A percentile compares a stretch with the other conserved stretches of the same genome.
Conservation (phyloP, 37 sponge, comb jelly and placozoan genomes). For the Bolinopsis microptera region DNA sequence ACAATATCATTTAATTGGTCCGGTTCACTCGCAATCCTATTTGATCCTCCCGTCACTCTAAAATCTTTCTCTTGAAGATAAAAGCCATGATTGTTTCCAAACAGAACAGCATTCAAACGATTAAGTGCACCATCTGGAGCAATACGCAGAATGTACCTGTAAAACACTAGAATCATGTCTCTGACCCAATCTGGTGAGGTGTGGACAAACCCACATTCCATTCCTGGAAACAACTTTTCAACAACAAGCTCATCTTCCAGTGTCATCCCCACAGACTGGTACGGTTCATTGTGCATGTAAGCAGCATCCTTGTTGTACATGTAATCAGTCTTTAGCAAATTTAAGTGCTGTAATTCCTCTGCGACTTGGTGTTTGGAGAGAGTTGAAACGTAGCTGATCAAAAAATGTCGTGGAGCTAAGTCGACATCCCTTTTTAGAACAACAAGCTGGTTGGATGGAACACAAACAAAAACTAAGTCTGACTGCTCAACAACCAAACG, state of each 20-base stretch:
- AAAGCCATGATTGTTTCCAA: background rate
- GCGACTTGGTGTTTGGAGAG: background rate
- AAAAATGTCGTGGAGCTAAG: background rate
- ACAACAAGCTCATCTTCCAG: conserved; percentile 1
- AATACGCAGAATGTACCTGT: background rate
- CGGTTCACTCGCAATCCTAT: background rate
- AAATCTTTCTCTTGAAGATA: conserved; percentile 18
- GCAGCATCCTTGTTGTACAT: conserved; percentile 20
- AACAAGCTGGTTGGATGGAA: background rate
- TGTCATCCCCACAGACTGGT: conserved; percentile 26
- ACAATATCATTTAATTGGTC: background rate
- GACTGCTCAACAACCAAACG: background rate
- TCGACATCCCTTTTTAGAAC: conserved; percentile 2
- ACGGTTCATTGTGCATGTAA: conserved; percentile 13
- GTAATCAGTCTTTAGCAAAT: conserved; percentile 15
- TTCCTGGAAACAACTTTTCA: conserved; percentile 19
- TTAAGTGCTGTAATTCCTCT: background rate
- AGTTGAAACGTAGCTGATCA: background rate
- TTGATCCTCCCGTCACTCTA: background rate
- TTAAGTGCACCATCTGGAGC: background rate
- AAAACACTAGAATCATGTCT: conserved; percentile 34
- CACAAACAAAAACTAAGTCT: conserved; percentile 11
- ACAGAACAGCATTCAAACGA: background rate
- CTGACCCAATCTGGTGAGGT: conserved; percentile 41
- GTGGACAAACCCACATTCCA: background rate